A percentile compares a stretch with the other conserved stretches of the same genome.
Conservation (phyloP, 2,113 vertebrate species). For the Apodemus speciosus region DNA sequence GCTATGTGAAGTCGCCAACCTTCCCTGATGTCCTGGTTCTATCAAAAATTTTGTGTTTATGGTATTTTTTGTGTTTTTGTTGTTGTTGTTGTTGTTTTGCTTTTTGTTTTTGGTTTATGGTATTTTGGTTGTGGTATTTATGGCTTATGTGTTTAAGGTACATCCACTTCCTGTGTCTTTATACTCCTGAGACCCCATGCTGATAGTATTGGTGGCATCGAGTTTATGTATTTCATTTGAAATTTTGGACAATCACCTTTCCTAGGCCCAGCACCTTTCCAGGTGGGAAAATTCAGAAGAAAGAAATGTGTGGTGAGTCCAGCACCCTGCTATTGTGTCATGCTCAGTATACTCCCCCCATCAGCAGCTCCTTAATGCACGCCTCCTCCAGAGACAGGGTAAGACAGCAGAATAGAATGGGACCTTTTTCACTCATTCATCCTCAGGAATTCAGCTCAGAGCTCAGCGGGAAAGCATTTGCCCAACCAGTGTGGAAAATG, state of each 20-base stretch:
- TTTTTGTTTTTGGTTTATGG: too few species aligned
- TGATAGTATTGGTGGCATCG: not conserved
- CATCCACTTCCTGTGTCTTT: not conserved
- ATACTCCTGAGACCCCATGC: too few species aligned
- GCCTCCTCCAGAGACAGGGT: not conserved
- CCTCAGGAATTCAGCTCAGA: not conserved
- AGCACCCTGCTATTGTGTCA: not conserved
- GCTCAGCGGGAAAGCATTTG: not conserved
- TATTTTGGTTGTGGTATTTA: too few species aligned
- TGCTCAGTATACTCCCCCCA: not conserved
- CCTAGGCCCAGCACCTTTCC: not conserved
- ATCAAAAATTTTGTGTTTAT: not conserved
- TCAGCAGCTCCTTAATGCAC: not conserved
- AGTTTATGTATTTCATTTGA: not conserved
- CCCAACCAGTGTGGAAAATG: not conserved
- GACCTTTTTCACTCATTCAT: not conserved
- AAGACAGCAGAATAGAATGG: not conserved
- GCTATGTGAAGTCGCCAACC: fast-evolving
- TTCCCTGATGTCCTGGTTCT: not conserved
- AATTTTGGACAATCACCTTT: not conserved
- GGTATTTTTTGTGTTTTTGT: too few species aligned
- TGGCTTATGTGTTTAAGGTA: too few species aligned
- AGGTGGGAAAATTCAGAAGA: not conserved
- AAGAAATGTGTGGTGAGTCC: not conserved
- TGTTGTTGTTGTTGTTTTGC: too few species aligned